Conservation (phyloP, 2,113 vertebrate species). For the Nicator chloris region DNA sequence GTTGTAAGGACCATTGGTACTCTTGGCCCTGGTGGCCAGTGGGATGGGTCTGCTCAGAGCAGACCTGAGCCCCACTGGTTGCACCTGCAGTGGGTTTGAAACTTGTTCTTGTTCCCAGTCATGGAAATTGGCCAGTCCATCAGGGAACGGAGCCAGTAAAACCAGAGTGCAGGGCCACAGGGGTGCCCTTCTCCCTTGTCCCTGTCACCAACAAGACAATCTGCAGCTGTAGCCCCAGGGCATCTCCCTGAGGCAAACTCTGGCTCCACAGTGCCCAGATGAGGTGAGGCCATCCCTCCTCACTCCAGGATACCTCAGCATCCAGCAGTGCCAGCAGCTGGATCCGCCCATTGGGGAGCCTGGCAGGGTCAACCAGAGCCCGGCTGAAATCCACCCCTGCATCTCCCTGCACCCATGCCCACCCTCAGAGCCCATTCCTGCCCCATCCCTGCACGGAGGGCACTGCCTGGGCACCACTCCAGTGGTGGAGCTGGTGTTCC, state of each 20-base stretch:
- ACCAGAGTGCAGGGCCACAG: not conserved
- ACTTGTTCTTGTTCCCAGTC: not conserved
- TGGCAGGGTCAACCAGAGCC: fast-evolving
- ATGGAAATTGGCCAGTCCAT: not conserved
- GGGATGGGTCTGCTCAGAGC: not conserved
- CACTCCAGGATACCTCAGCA: fast-evolving
- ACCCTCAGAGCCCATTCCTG: not conserved
- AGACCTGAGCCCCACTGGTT: not conserved
- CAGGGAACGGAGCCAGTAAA: not conserved
- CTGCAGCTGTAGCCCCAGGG: not conserved
- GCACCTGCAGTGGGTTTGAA: not conserved
- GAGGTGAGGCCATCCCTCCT: not conserved
- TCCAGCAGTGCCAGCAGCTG: not conserved
- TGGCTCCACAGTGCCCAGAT: not conserved
- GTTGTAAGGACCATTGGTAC: not conserved
- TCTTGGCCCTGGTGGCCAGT: not conserved
- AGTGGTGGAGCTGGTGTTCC: not conserved
- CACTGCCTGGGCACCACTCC: fast-evolving
- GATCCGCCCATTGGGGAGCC: fast-evolving
- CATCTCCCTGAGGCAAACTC: not conserved
- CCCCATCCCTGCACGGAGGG: fast-evolving
- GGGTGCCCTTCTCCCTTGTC: not conserved
- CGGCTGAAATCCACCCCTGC: not conserved
- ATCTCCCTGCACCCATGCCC: too few relatives aligned
- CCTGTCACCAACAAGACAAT: not conserved